phyloP scores from a whole-genome alignment of 64 coral and sea anemone species.

The Porites lutea region DNA sequence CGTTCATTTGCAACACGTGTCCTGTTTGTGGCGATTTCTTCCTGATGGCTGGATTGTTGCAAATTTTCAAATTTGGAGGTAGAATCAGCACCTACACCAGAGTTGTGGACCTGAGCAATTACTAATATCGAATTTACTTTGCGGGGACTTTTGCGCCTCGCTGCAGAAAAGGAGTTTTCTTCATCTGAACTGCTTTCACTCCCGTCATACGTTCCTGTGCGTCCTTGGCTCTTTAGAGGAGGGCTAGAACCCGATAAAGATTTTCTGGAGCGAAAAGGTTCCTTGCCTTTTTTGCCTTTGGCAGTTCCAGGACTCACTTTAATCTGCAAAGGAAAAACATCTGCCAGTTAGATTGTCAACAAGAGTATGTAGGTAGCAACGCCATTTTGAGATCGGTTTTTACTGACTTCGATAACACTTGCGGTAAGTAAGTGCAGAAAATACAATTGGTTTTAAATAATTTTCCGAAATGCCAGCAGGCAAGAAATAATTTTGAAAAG shows the following conservation, averaged over 20 bases:
- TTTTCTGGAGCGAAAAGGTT: not conserved
- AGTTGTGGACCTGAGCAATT: not conserved
- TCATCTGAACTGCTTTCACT: slow-evolving; percentile 52
- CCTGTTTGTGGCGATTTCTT: not conserved
- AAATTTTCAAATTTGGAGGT: not conserved
- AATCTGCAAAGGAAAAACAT: not conserved
- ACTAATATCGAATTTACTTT: not conserved
- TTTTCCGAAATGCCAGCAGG: no score
- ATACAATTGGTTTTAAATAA: no score
- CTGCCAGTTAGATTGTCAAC: not conserved
- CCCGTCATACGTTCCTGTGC: not conserved
- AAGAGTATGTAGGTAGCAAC: no score
- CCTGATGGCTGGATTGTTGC: not conserved
- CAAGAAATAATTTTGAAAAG: no score
- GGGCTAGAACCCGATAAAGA: not conserved
- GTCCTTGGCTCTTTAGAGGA: not conserved
- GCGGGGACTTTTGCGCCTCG: not conserved
- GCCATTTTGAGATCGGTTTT: no score
- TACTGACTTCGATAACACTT: no score
- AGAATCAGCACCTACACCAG: not conserved
- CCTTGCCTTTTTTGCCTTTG: not conserved
- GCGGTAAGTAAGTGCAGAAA: no score
- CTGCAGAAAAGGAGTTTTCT: not conserved
- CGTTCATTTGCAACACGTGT: not conserved
- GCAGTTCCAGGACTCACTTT: not conserved